Percentiles rank a stretch among this genome's conserved stretches.
Conservation (phyloP, 2,797 vertebrate genomes). For the Netta rufina region DNA sequence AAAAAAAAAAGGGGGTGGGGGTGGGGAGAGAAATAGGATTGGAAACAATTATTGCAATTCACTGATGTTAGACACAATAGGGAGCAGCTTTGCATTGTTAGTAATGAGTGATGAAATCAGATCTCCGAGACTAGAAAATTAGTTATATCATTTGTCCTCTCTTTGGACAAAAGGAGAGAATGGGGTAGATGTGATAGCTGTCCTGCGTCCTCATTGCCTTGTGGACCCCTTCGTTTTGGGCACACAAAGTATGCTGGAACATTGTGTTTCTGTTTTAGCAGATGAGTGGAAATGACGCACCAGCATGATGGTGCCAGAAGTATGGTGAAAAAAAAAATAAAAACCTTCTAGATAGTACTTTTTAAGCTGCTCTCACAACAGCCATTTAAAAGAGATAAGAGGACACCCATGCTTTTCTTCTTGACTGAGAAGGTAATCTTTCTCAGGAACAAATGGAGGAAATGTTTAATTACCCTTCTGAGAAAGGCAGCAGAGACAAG, state of each 20-base stretch:
- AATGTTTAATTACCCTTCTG: not conserved
- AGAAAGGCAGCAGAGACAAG: not conserved
- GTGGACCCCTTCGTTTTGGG: fast-evolving
- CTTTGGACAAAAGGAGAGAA: not conserved
- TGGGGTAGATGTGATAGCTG: not conserved
- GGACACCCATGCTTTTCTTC: not conserved
- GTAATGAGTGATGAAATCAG: not conserved
- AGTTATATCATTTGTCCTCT: not conserved
- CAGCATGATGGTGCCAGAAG: not conserved
- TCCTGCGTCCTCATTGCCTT: not conserved
- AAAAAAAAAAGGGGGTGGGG: not conserved
- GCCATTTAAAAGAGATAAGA: not conserved
- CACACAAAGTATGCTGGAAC: fast-evolving
- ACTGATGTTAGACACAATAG: not conserved
- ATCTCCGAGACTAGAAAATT: not conserved
- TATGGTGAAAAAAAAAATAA: not conserved
- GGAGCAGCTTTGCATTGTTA: not conserved
- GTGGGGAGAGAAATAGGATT: not conserved
- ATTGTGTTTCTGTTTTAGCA: not conserved
- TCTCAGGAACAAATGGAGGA: not conserved
- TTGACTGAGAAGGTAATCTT: not conserved
- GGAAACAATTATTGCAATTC: not conserved
- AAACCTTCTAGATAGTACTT: not conserved
- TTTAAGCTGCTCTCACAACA: not conserved
- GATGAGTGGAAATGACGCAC: not conserved